phyloP scores from a whole-genome alignment of 2,797 vertebrate species.

The Molothrus aeneus region DNA sequence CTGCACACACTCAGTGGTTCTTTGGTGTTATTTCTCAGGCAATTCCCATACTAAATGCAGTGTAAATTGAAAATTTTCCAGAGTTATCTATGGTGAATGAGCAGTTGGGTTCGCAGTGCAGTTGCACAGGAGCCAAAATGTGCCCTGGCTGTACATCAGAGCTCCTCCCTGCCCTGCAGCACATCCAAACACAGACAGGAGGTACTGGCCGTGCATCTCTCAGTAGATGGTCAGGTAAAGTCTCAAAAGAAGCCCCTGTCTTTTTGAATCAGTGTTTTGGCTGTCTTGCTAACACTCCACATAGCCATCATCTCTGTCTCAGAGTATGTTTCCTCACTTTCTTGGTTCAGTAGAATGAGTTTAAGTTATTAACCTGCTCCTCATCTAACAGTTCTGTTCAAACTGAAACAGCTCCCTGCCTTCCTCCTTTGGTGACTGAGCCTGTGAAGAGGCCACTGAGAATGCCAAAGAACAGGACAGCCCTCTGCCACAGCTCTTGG shows the following conservation, averaged over 20 bases:
- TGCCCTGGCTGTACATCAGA: not conserved
- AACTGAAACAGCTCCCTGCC: not conserved
- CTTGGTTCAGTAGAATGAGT: not conserved
- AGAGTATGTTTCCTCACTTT: not conserved
- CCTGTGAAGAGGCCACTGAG: not conserved
- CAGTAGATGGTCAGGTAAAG: not conserved
- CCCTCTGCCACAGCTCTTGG: not conserved
- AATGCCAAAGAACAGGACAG: not conserved
- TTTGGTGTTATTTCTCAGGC: not conserved
- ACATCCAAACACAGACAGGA: not conserved
- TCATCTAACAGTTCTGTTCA: not conserved
- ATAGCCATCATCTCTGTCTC: not conserved
- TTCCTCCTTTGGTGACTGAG: not conserved
- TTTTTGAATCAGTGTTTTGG: not conserved
- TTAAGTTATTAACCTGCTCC: not conserved
- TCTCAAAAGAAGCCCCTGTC: not conserved
- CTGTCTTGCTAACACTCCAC: not conserved
- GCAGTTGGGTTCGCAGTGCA: not conserved
- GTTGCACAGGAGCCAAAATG: not conserved
- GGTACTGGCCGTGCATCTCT: not conserved
- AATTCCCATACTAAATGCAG: not conserved
- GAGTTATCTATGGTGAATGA: not conserved
- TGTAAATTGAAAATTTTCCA: not conserved
- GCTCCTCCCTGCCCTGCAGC: not conserved
- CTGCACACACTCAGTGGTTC: not conserved